Evolutionary conservation across 1,140 invertebrate species (phyloP), one percentile per base, ranked within the genome.

Genomic region (Tetragnatha versicolor): DNA sequence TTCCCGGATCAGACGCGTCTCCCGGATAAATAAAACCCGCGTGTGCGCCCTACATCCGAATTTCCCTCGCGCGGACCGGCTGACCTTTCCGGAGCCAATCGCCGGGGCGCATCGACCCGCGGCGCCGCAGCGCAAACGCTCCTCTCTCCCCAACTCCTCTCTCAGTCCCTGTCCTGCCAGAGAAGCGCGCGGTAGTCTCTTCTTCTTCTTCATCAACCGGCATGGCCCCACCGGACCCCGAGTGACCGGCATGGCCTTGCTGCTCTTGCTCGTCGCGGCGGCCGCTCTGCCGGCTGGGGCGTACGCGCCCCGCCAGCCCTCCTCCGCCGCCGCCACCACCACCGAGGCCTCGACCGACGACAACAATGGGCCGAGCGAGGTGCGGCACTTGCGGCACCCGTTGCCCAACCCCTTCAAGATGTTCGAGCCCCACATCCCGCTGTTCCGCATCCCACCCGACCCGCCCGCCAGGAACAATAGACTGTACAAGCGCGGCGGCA

Each of bases 311-410:
- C 29, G 29, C 25, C 4, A 49, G 14, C 12, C 33, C 14, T 3
- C 22, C 3, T 25, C 49, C 3, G 55, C 68, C 10, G 5, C 31
- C 5, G 25, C 22, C 6, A 47, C 68, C 25, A 35, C 25, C 12
- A 55, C 58, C 17, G 69, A 45, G 17, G 22, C 17, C 1, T 33
- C 14, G 25, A 42, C 37, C 14, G 45, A 25, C 25, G 53, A 73
- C 1, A 17, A 73, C 35, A 73, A 73, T 27, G 35, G 35, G 14
- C 69, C 69, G 5, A 73, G 22, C 2, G 51, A 29, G 25, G 47
- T 73, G 17, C 58, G 42, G 37, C 29, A 37, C 22, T 5, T 72
- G 2, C 10, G 33, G 27, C 12, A 60, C 22, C 37, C 51, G 5
- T 14, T 49, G 29, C 14, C 31, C 9, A 35, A 61, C 37, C 58